A percentile compares a stretch with the other conserved stretches of the same genome.
Evolutionary conservation across 1,140 invertebrate species (phyloP).

Genomic region (Cepaea nemoralis): DNA sequence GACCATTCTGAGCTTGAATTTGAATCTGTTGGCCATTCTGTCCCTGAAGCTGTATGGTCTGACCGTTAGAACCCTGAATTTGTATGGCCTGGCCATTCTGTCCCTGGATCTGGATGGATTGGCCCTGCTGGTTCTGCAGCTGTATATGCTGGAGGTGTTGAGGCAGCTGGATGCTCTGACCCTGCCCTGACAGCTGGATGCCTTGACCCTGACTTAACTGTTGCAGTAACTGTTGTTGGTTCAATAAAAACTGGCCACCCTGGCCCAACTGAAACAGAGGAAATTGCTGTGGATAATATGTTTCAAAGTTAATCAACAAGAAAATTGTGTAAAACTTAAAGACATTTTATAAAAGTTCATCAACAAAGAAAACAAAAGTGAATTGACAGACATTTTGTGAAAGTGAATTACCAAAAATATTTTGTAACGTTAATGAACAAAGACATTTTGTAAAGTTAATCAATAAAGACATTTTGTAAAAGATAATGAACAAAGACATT

Average conservation of each 20-base stretch:
- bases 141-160: slow-evolving; percentile 18
- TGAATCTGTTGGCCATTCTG: slow-evolving; percentile 35
- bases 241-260: slow-evolving; percentile 33
- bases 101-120: slow-evolving; percentile 28
- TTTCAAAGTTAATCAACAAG: no score
- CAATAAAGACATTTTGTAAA: no score
- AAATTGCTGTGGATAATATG: slow-evolving; percentile 17
- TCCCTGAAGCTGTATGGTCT: slow-evolving; percentile 34
- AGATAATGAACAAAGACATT: no score
- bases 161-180: slow-evolving; percentile 20
- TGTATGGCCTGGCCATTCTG: slow-evolving; percentile 30
- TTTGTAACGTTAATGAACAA: no score
- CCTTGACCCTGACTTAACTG: slow-evolving; percentile 35
- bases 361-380: no score
- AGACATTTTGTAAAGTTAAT: no score
- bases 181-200: slow-evolving; percentile 18
- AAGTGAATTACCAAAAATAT: no score
- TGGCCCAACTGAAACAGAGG: slow-evolving; percentile 31
- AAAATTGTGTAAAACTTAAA: no score
- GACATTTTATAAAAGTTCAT: no score
- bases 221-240: slow-evolving; percentile 34
- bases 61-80: slow-evolving; percentile 21
- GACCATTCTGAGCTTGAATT: slow-evolving; percentile 33
- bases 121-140: slow-evolving; percentile 33
- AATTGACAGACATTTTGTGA: no score